Evolutionary conservation across 2,113 vertebrate genomes (phyloP).

Genomic region (Castor canadensis): DNA sequence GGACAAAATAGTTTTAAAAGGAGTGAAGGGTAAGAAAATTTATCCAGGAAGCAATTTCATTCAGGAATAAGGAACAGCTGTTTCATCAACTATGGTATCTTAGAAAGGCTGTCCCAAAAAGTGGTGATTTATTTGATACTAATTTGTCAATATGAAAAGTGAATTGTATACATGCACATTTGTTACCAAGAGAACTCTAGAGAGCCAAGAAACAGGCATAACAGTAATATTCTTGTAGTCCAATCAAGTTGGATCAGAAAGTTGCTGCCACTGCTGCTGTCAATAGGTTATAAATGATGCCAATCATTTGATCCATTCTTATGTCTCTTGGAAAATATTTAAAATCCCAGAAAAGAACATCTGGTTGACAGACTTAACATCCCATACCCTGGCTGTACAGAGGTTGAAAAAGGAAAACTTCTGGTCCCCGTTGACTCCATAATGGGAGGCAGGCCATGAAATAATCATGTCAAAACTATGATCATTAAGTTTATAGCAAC

Average conservation of each 20-base stretch:
- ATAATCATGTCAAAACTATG: neutral
- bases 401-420: neutral
- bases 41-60: neutral
- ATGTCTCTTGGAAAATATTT: neutral
- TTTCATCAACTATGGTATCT: neutral
- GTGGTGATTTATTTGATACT: neutral
- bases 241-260: neutral
- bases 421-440: neutral
- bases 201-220: neutral
- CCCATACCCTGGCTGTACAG: neutral
- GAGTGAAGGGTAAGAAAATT: neutral
- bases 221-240: neutral
- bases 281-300: neutral
- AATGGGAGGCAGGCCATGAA: neutral
- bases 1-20: neutral
- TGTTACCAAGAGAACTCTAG: neutral
- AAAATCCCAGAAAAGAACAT: neutral
- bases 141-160: neutral
- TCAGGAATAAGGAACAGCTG: neutral
- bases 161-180: neutral
- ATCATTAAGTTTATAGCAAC: neutral
- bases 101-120: neutral
- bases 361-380: neutral
- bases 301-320: neutral
- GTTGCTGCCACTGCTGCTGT: neutral